A percentile compares a stretch with the other conserved stretches of the same genome.
Evolutionary conservation across 2,113 vertebrate species (phyloP).

Genomic region (Tachuris rubrigastra): DNA sequence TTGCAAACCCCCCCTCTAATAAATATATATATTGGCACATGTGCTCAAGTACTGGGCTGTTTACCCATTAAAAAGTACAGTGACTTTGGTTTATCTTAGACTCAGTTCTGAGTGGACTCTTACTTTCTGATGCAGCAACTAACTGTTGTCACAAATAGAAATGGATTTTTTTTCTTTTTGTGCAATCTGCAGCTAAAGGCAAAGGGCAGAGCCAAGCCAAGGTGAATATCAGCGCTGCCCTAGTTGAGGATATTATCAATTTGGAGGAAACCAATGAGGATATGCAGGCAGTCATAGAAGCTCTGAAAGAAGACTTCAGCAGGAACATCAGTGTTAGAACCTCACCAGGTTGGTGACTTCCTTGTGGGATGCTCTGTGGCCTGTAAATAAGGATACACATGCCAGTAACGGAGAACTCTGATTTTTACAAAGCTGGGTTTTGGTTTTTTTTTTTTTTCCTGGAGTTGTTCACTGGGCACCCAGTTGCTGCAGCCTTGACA

Average conservation of each 20-base stretch:
- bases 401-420: not conserved
- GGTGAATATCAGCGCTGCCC: constrained; percentile 85
- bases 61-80: not conserved
- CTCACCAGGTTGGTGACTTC: constrained; percentile 81
- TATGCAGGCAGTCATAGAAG: constrained; percentile 80
- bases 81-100: not conserved
- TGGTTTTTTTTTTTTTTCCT: not conserved
- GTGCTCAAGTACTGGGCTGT: not conserved
- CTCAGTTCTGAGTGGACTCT: not conserved
- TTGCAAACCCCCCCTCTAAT: not conserved
- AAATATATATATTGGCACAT: not conserved
- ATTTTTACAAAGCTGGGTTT: not conserved
- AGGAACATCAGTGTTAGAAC: constrained; percentile 90
- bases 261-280: constrained; percentile 84
- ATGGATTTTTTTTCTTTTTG: not conserved
- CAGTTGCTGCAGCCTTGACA: not conserved
- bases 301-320: constrained; percentile 90
- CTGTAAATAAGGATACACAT: not conserved
- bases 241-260: constrained; percentile 91
- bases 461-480: not conserved
- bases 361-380: not conserved
- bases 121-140: not conserved
- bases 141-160: not conserved
- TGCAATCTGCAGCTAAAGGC: constrained; percentile 80
- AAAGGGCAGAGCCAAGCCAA: constrained; percentile 83